A percentile compares a stretch with the other conserved stretches of the same genome.
These are phyloP conservation scores for Dicyrtomina minuta DNA, from an alignment of 2,888 invertebrate species.

Conservation along the genomic window DNA sequence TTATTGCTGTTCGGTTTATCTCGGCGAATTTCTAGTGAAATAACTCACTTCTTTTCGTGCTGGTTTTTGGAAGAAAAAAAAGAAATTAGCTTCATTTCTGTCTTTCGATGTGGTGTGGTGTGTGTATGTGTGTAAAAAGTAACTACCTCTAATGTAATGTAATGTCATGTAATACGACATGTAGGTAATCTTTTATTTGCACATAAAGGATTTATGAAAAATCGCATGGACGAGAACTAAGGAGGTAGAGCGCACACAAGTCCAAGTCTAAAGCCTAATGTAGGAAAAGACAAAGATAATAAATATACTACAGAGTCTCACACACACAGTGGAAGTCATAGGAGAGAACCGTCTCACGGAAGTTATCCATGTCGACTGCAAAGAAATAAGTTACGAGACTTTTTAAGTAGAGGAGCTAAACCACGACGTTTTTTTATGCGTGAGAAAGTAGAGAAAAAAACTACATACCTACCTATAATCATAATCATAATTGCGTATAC, in stretches of 20 bases:
- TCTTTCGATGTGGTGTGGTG: no score
- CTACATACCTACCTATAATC: background rate
- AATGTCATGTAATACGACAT: no score
- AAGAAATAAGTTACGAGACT: slow-evolving; percentile 3
- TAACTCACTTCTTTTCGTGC: no score
- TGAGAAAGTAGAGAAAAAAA: slow-evolving; percentile 17
- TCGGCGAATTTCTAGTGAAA: no score
- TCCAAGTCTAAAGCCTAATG: no score
- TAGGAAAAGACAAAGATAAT: background rate
- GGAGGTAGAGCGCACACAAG: slow-evolving; percentile 11
- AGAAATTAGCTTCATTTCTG: no score
- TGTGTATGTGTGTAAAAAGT: no score
- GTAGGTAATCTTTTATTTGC: no score
- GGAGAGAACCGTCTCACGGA: slow-evolving; percentile 19
- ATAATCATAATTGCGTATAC: slow-evolving; percentile 9
- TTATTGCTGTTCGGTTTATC: no score
- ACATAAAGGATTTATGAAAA: background rate
- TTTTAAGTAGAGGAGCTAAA: background rate
- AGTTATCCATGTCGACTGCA: slow-evolving; percentile 9
- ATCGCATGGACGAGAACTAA: background rate
- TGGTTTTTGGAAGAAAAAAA: no score
- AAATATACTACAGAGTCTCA: no score
- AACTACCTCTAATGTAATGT: no score
- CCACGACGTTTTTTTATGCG: slow-evolving; percentile 19
- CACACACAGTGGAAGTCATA: background rate